Evolutionary conservation across 2,113 vertebrate species (phyloP).

Genomic region (Chaetodon auriga): DNA sequence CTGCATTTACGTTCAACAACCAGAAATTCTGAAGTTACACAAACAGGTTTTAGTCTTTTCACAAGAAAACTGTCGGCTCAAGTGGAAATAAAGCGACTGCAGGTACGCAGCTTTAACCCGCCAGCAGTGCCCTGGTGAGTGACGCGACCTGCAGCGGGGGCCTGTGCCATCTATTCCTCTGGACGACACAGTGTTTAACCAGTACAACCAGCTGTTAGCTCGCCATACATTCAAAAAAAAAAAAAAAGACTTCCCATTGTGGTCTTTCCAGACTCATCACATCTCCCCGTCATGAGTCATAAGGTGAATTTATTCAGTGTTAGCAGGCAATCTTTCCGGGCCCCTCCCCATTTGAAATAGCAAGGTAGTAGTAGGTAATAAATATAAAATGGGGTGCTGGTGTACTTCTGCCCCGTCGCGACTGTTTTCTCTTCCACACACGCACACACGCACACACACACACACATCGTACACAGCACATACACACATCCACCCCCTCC

Average conservation of each 20-base stretch:
- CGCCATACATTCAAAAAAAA: constrained; percentile 10
- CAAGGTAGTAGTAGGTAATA: constrained; percentile 73
- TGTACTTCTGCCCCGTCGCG: constrained; percentile 68
- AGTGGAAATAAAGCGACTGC: not conserved
- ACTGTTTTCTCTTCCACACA: constrained; percentile 58
- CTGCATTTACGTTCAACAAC: not conserved
- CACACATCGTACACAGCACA: constrained; percentile 62
- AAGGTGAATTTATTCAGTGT: constrained; percentile 27
- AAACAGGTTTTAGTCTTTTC: not conserved
- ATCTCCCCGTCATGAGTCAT: constrained; percentile 1
- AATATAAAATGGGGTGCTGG: constrained; percentile 82
- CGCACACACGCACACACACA: constrained; percentile 54
- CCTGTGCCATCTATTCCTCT: not conserved
- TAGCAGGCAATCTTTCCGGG: constrained; percentile 34
- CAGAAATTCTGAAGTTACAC: not conserved
- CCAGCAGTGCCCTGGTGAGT: constrained; percentile 3
- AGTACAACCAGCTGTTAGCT: constrained; percentile 3
- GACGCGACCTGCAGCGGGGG: not conserved
- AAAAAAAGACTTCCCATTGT: not conserved
- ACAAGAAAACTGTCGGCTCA: too few relatives aligned
- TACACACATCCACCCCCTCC: constrained; percentile 40
- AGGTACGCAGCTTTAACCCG: not conserved
- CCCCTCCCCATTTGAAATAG: constrained; percentile 26
- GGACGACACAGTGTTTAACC: not conserved
- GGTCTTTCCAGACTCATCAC: not conserved